These are phyloP conservation scores for Drepana arcuata DNA, from an alignment of 1,140 invertebrate species.

Conservation along the genomic window DNA sequence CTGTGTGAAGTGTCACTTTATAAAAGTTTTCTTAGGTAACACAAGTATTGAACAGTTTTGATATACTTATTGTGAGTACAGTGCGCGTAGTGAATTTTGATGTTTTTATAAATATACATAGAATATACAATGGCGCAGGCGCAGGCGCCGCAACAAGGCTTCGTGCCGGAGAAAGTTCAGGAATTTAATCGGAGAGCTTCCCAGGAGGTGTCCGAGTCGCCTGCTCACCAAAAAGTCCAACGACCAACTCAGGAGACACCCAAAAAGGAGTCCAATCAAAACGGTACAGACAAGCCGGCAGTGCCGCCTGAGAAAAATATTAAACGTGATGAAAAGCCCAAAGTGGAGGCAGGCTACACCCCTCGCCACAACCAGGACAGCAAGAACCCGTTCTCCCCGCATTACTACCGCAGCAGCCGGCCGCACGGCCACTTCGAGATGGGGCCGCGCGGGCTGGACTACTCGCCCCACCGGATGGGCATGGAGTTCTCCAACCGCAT, in stretches of 20 bases:
- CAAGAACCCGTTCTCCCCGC: slow-evolving; percentile 57
- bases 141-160: slow-evolving; percentile 55
- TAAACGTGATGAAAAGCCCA: slow-evolving; percentile 32
- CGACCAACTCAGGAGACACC: slow-evolving; percentile 38
- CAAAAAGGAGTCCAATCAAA: slow-evolving; percentile 41
- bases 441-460: slow-evolving; percentile 62
- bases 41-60: slow-evolving; percentile 24
- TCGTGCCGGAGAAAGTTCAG: slow-evolving; percentile 62
- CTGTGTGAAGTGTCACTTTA: slow-evolving; percentile 4
- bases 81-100: slow-evolving; percentile 34
- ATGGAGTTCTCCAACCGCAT: slow-evolving; percentile 53
- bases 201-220: slow-evolving; percentile 39
- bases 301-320: slow-evolving; percentile 12
- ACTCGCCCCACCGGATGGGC: slow-evolving; percentile 62
- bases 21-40: slow-evolving; percentile 20
- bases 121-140: slow-evolving; percentile 49
- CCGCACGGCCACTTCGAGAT: slow-evolving; percentile 65
- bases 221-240: slow-evolving; percentile 16
- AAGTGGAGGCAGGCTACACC: slow-evolving; percentile 23
- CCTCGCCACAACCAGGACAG: slow-evolving; percentile 29
- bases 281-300: slow-evolving; percentile 30
- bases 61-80: slow-evolving; percentile 43
- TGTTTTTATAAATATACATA: slow-evolving; percentile 37
- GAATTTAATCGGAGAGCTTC: slow-evolving; percentile 57
- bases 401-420: slow-evolving; percentile 42